These are phyloP conservation scores for Chorisops tibialis DNA, from an alignment of 2,888 invertebrate species.

Conservation along the genomic window DNA sequence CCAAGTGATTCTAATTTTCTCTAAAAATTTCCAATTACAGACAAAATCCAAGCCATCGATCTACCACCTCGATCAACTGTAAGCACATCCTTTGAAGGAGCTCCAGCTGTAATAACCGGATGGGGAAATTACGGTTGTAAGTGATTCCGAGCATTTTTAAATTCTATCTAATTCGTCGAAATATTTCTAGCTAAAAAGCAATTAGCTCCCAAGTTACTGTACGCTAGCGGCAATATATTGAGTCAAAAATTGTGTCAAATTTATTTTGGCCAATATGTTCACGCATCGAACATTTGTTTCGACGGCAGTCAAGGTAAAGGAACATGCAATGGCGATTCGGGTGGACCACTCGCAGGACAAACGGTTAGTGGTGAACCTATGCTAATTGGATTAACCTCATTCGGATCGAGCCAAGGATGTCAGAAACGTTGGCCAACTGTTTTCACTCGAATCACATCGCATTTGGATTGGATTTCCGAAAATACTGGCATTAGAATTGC, in stretches of 20 bases:
- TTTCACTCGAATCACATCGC: conserved; percentile 5
- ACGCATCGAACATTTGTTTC: conserved; percentile 1
- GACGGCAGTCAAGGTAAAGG: background rate
- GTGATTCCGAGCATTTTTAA: background rate
- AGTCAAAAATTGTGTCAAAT: background rate
- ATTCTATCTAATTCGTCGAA: background rate
- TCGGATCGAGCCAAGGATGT: conserved; percentile 44
- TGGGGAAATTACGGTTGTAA: background rate
- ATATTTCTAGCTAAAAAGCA: conserved; percentile 3
- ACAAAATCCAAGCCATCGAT: conserved; percentile 1
- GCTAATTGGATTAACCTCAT: conserved; percentile 50
- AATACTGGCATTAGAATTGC: background rate
- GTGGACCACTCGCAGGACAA: background rate
- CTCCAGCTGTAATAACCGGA: background rate
- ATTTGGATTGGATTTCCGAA: conserved; percentile 4
- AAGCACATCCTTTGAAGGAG: background rate
- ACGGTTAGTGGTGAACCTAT: background rate
- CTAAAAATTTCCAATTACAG: background rate
- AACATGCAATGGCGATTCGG: conserved; percentile 10
- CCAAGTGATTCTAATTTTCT: too few species aligned
- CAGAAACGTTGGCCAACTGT: conserved; percentile 34
- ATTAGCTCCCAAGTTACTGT: background rate
- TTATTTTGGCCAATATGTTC: background rate
- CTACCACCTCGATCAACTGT: background rate
- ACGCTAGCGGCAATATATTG: background rate